Evolutionary conservation across 2,888 invertebrate genomes (phyloP), one percentile per base, ranked within the genome.

Genomic region (Ectemnius cavifrons): DNA sequence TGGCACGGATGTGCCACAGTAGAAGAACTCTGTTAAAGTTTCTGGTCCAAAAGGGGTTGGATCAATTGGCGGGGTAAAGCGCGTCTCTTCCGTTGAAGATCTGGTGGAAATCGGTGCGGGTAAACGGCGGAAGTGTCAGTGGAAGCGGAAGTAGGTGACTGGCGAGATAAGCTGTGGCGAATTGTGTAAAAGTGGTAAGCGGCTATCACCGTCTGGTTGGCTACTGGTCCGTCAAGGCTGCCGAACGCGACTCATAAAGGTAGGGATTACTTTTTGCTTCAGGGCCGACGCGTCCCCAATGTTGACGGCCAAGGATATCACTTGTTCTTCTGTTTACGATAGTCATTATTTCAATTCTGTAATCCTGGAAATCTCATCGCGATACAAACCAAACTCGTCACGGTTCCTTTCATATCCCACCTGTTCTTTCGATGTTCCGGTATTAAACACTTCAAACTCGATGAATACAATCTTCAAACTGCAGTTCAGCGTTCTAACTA

Each of bases 111-210:
- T 18, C 20, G 57, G 37, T 2, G 20, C 5, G 2, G 27, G 58
- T 20, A 20, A 45, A n/a, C 63, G 37, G 37, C 64, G 63, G 64
- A 70, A 76, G 83, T 80, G 77, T 79, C 73, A 79, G 76, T 85
- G 79, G 63, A 61, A 59, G 56, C 61, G 49, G 57, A 59, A 75
- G 57, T 66, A 63, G 67, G 62, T 70, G 61, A 61, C 59, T 63
- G 20, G 27, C 46, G 56, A 52, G 60, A 70, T 80, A 80, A 73
- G 73, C 69, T 79, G 85, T 82, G 81, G 76, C 57, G 65, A 77
- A 84, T 37, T 37, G 79, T 85, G 80, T 71, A 27, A 78, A 78
- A 81, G 77, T 80, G 76, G 68, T 73, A 69, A 67, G 61, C 60
- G 61, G 63, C 60, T 61, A 63, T 45, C 63, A 67, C 52, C 28